Evolutionary conservation across 1,140 invertebrate genomes (phyloP), one percentile per base, ranked within the genome.

Genomic region (Prorops nasuta): DNA sequence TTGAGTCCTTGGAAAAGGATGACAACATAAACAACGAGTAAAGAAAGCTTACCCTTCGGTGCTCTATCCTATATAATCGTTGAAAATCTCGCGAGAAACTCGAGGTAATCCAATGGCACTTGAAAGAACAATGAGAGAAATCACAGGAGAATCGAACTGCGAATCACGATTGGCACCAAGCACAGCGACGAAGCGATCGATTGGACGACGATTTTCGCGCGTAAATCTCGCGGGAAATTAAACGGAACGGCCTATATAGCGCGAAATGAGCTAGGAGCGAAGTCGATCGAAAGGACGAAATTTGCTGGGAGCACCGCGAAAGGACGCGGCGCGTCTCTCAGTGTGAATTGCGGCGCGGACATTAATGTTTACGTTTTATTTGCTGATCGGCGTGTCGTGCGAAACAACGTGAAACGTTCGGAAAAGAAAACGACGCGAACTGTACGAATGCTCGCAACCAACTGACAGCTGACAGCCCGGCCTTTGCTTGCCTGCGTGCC

Each of bases 401-500:
- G 41, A 19, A 16, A 34, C 14, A 3, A 17, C n/a, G 10, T 4
- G 10, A 44, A 3, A 14, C 6, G 1, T 3, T 2, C 9, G 16
- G 12, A 2, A 1, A 28, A 1, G n/a, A 7, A 38, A 17, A 38
- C 59, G 20, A 45, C 14, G 43, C 20, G 15, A 21, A 14, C 60
- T 10, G 35, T 20, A 35, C 10, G 53, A 67, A 32, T 54, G 58
- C 58, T 66, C 58, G 66, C 54, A 56, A 52, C 56, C 49, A 58
- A 69, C 66, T 69, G 65, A 62, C 66, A 65, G 67, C 58, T 68
- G 66, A 68, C 64, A 64, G 41, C 37, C 49, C 47, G 31, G 35
- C n/a, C n/a, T n/a, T n/a, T n/a, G n/a, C n/a, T n/a, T n/a, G n/a
- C n/a, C n/a, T n/a, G n/a, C n/a, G n/a, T n/a, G n/a, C n/a, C n/a